Evolutionary conservation across 2,797 vertebrate genomes (phyloP).

Genomic region (Esox masquinongy): DNA sequence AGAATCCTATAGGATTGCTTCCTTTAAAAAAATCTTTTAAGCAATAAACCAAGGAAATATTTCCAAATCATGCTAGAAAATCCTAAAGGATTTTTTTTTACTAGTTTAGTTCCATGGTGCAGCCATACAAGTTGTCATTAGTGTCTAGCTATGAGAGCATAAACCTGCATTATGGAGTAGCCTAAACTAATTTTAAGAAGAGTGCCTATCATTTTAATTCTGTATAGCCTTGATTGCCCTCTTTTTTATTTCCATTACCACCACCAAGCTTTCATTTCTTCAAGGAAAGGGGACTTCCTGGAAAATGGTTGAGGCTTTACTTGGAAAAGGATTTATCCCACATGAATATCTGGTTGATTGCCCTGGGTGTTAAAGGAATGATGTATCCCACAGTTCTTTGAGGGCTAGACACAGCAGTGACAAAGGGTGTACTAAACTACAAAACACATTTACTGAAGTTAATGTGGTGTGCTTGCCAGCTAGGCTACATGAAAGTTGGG

Average conservation of each 20-base stretch:
- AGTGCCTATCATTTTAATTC: not conserved
- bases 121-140: not conserved
- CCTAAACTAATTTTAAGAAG: not conserved
- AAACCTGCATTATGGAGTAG: not conserved
- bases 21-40: too few species aligned
- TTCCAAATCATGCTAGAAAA: too few species aligned
- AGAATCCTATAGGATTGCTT: too few species aligned
- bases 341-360: not conserved
- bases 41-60: too few species aligned
- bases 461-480: too few species aligned
- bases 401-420: not conserved
- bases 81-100: too few species aligned
- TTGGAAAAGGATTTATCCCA: conserved; percentile 88
- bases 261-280: conserved; percentile 15
- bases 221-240: not conserved
- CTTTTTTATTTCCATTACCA: not conserved
- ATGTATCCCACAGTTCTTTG: not conserved
- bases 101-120: not conserved
- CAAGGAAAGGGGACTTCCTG: conserved; percentile 86
- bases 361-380: not conserved
- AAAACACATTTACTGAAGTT: too few species aligned
- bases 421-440: not conserved
- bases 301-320: conserved; percentile 39
- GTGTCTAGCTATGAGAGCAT: not conserved
- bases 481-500: too few species aligned